These are phyloP conservation scores for Calyptomena viridis DNA, from an alignment of 2,113 vertebrate species.

Conservation along the genomic window DNA sequence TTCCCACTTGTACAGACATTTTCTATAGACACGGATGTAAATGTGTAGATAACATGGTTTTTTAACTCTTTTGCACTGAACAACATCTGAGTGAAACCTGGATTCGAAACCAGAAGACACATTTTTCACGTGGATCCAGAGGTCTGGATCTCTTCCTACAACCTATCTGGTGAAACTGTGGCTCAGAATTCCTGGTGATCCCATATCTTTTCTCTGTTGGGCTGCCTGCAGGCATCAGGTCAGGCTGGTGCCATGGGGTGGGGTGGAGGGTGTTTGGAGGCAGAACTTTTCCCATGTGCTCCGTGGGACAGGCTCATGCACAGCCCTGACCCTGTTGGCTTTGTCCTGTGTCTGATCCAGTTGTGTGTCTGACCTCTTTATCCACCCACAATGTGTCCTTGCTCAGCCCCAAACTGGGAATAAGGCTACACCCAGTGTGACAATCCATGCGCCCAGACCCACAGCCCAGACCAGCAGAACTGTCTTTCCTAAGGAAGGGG, in stretches of 20 bases:
- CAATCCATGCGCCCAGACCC: not conserved
- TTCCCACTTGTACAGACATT: conserved; percentile 52
- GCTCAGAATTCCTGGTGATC: not conserved
- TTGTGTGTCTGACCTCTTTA: not conserved
- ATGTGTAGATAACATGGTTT: conserved; percentile 63
- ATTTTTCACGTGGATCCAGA: not conserved
- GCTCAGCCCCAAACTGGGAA: not conserved
- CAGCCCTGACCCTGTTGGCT: fast-evolving
- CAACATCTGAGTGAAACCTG: not conserved
- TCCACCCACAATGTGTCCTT: not conserved
- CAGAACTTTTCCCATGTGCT: not conserved
- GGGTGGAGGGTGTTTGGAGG: not conserved
- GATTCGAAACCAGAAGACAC: not conserved
- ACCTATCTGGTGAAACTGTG: not conserved
- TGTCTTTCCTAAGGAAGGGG: not conserved
- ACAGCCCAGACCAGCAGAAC: not conserved
- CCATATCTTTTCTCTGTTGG: not conserved
- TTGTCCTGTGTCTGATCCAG: not conserved
- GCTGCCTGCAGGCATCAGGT: not conserved
- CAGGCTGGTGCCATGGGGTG: not conserved
- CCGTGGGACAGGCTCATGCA: fast-evolving
- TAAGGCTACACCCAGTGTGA: not conserved
- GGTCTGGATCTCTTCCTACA: not conserved
- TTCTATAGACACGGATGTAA: conserved; percentile 49
- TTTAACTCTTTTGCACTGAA: conserved; percentile 68